Evolutionary conservation across 1,140 invertebrate species (phyloP).

Genomic region (Cydia splendana): DNA sequence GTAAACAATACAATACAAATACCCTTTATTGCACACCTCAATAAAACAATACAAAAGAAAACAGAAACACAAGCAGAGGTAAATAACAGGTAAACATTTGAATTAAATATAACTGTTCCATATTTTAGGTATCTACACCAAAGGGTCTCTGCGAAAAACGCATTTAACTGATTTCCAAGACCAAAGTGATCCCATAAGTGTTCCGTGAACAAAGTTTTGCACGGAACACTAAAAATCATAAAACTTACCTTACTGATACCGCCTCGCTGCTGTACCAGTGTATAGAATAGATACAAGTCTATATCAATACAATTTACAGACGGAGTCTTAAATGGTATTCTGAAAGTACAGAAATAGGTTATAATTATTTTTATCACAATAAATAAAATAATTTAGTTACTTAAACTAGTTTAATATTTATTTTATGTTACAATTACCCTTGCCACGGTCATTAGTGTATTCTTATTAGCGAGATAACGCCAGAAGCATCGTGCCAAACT

Average conservation of each 20-base stretch:
- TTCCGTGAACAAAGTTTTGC: too few relatives aligned
- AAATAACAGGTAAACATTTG: too few relatives aligned
- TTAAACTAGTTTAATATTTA: background rate
- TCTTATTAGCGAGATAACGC: background rate
- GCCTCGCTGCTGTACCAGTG: slow-evolving; percentile 92
- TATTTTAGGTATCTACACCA: too few relatives aligned
- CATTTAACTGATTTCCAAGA: too few relatives aligned
- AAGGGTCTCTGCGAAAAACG: too few relatives aligned
- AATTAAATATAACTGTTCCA: too few relatives aligned
- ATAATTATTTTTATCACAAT: background rate
- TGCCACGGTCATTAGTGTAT: background rate
- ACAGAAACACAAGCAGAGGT: too few relatives aligned
- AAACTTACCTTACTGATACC: slow-evolving; percentile 92
- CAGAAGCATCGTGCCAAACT: slow-evolving; percentile 15
- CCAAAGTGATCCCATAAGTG: too few relatives aligned
- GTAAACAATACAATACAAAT: too few relatives aligned
- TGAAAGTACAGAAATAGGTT: slow-evolving; percentile 52
- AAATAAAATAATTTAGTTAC: background rate
- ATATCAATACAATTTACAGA: slow-evolving; percentile 93
- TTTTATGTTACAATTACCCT: background rate
- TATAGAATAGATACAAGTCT: slow-evolving; percentile 94
- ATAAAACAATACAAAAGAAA: too few relatives aligned
- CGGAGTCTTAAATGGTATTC: slow-evolving; percentile 79
- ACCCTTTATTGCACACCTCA: too few relatives aligned
- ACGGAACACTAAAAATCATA: background rate